phyloP scores from a whole-genome alignment of 2,113 vertebrate species.

The Chaetops frenatus region DNA sequence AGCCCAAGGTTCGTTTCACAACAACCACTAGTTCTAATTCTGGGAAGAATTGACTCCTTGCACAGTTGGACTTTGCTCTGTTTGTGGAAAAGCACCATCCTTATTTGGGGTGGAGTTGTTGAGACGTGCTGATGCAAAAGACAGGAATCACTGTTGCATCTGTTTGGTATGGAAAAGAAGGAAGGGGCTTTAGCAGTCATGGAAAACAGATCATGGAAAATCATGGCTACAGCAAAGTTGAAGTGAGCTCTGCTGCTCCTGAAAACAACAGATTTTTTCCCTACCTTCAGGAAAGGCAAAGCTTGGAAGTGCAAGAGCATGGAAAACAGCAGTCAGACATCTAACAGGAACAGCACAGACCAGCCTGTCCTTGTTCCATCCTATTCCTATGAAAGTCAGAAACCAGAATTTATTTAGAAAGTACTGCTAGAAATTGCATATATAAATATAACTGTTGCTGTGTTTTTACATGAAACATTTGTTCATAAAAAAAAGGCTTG shows the following conservation, averaged over 20 bases:
- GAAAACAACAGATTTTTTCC: neutral
- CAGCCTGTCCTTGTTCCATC: neutral
- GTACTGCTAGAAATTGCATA: neutral
- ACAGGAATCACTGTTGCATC: neutral
- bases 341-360: neutral
- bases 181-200: neutral
- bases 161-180: neutral
- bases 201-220: neutral
- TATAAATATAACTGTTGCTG: neutral
- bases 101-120: neutral
- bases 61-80: slow-evolving; percentile 14
- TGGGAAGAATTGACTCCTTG: too few relatives aligned
- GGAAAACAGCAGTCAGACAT: neutral
- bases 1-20: too few relatives aligned
- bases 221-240: neutral
- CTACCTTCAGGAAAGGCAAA: neutral
- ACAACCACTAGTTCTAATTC: too few relatives aligned
- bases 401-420: neutral
- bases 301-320: neutral
- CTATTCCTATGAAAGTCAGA: neutral
- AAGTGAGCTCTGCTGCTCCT: neutral
- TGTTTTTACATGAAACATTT: neutral
- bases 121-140: neutral
- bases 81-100: neutral
- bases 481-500: neutral